Evolutionary conservation across 2,113 vertebrate species (phyloP), one percentile per base, ranked within the genome.

Genomic region (Corvus moneduloides): DNA sequence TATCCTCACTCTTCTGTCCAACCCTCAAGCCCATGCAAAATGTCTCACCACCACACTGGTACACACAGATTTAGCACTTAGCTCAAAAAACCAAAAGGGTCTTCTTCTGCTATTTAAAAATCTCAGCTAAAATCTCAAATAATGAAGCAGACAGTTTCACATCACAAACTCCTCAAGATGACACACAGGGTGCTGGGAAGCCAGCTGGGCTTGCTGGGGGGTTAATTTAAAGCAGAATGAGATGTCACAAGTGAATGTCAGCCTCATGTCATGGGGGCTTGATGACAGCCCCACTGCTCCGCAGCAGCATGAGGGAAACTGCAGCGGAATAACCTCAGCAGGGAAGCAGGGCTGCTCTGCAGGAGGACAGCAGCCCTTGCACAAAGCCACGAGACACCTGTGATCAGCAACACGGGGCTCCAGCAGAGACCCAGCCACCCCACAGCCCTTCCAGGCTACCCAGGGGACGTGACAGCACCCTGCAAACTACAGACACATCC

Each of bases 371-470:
- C 75, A 69, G 26, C 64, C 33, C 24, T 35, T 6, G 20, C 75
- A 52, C 1, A 0, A 35, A 67, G 66, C 16, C 72, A 23, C 0
- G 0, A 32, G 8, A 15, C 27, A 9, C 24, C 22, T 18, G 41
- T 5, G 17, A 58, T 4, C 7, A 0, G 32, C 46, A 67, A 19
- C 30, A 15, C 0, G 0, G 54, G 54, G 63, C 39, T 73, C 39
- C 1, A 39, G 52, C 62, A 73, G 43, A 76, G 28, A n/a, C 39
- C 54, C 73, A 26, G 87, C 30, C 84, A 44, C 7, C 22, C 49
- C 63, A 10, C 1, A 0, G 81, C 20, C 23, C n/a, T 11, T 2
- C 28, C 44, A 39, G 80, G 27, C 15, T 11, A 26, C 27, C 61
- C 37, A 1, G 1, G 3, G 28, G 39, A 41, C 7, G 28, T 7